Evolutionary conservation across 2,797 vertebrate genomes (phyloP).

Genomic region (Eulemur rubriventer): DNA sequence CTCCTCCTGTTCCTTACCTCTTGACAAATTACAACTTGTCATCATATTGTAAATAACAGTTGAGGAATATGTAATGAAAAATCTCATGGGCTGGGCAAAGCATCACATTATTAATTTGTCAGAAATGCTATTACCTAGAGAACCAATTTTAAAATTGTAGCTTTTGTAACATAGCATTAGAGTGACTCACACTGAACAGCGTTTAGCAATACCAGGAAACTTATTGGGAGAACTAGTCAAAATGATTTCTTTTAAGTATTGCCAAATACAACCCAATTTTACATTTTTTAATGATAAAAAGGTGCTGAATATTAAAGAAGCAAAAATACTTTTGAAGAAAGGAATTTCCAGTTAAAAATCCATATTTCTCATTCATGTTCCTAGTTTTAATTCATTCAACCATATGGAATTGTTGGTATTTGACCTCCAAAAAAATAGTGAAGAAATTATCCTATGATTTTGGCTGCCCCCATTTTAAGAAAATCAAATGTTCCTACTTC

Average conservation of each 20-base stretch:
- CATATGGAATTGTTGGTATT: neutral
- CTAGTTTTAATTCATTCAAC: neutral
- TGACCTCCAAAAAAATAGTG: neutral
- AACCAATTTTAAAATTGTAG: conserved; percentile 24
- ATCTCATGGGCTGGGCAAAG: conserved; percentile 55
- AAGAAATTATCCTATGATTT: neutral
- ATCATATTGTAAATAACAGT: conserved; percentile 68
- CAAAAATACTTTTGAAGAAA: neutral
- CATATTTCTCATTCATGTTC: neutral
- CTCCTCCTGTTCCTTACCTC: conserved; percentile 42
- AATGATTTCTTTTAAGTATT: neutral
- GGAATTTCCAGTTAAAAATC: neutral
- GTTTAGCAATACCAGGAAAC: neutral
- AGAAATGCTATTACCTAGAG: conserved; percentile 66
- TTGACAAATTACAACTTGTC: conserved; percentile 70
- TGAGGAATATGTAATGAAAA: conserved; percentile 67
- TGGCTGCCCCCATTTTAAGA: neutral
- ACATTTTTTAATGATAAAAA: neutral
- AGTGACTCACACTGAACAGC: neutral
- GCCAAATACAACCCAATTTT: neutral
- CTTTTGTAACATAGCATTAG: neutral
- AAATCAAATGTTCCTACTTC: neutral
- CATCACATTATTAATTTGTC: conserved; percentile 71
- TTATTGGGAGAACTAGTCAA: neutral
- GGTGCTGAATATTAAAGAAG: neutral